Evolutionary conservation across 2,113 vertebrate genomes (phyloP).

Genomic region (Psittacula cyanocephala): DNA sequence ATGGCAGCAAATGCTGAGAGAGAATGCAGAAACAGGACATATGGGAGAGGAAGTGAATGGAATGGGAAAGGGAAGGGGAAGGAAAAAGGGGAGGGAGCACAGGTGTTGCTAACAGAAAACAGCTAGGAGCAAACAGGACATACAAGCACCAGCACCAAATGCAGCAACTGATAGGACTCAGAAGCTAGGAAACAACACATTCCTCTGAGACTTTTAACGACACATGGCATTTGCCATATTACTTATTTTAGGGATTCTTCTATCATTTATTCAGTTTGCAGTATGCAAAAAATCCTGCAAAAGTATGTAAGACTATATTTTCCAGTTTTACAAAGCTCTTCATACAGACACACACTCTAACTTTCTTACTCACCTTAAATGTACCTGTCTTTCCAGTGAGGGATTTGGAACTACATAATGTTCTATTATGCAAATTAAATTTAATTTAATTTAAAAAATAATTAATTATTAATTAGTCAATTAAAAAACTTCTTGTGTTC

Average conservation of each 20-base stretch:
- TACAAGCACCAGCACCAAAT: neutral
- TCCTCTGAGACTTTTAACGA: neutral
- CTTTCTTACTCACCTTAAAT: neutral
- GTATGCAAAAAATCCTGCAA: neutral
- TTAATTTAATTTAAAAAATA: no score
- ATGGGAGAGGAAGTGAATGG: rapidly evolving
- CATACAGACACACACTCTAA: neutral
- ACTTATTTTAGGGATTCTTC: neutral
- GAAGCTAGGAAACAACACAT: neutral
- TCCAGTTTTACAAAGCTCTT: neutral
- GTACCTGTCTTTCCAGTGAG: neutral
- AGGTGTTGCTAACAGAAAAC: neutral
- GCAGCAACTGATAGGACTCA: neutral
- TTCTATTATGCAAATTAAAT: neutral
- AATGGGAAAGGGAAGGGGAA: neutral
- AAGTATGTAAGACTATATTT: neutral
- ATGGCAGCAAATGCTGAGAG: neutral
- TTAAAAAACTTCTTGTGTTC: neutral
- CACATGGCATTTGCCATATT: neutral
- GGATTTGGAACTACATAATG: neutral
- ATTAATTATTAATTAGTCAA: neutral
- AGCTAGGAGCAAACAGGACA: rapidly evolving
- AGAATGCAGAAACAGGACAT: neutral
- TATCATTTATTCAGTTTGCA: neutral
- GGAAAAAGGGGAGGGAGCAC: rapidly evolving